phyloP scores from a whole-genome alignment of 2,797 vertebrate genomes.

The Lacerta viridis region DNA sequence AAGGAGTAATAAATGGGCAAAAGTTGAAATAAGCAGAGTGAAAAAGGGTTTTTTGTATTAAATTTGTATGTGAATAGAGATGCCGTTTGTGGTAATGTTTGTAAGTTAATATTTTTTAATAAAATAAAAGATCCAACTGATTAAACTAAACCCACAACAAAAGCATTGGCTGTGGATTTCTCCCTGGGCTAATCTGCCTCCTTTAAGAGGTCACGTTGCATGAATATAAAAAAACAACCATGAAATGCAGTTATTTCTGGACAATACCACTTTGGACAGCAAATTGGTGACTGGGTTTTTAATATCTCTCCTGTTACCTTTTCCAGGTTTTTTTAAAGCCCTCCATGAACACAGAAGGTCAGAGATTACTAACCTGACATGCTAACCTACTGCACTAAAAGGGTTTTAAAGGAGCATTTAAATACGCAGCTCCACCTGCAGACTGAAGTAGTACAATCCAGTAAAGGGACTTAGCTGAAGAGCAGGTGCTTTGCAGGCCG shows the following conservation, averaged over 20 bases:
- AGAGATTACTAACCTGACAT: neutral
- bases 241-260: too few species aligned
- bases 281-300: neutral
- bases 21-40: neutral
- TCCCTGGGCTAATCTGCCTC: neutral
- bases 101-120: conserved; percentile 58
- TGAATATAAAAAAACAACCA: neutral
- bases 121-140: conserved; percentile 73
- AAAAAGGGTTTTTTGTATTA: neutral
- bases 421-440: too few species aligned
- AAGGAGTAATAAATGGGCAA: conserved; percentile 26
- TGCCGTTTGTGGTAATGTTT: conserved; percentile 58
- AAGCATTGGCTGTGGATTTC: neutral
- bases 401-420: too few species aligned
- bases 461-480: too few species aligned
- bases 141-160: conserved; percentile 38
- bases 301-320: neutral
- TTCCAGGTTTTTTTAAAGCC: neutral
- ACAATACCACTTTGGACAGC: neutral
- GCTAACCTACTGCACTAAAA: neutral
- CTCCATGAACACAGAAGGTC: neutral
- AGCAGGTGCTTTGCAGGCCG: too few species aligned
- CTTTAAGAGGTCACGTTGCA: too few species aligned
- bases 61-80: neutral
- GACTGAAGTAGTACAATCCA: too few species aligned